Conservation (phyloP, 1,140 invertebrate genomes). For the Saxidomus purpurata region DNA sequence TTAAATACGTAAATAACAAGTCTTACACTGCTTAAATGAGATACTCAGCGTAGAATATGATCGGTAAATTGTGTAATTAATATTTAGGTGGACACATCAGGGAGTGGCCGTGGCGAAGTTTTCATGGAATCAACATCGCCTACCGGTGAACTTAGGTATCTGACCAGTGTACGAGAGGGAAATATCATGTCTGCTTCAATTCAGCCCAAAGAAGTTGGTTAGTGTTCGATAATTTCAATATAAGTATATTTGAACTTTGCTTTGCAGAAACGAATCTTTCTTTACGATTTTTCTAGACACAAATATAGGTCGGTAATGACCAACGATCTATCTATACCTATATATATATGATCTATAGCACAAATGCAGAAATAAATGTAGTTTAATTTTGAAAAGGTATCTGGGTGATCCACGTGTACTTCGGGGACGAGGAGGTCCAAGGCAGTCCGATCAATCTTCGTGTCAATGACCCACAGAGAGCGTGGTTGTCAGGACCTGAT, state of each 20-base stretch:
- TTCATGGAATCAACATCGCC: conserved; percentile 67
- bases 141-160: conserved; percentile 47
- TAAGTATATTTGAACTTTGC: no score
- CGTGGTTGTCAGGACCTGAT: conserved; percentile 78
- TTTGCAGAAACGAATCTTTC: no score
- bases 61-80: no score
- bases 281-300: no score
- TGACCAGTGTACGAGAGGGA: conserved; percentile 43
- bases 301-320: no score
- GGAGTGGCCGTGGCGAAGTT: conserved; percentile 48
- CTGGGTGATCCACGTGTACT: conserved; percentile 74
- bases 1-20: no score
- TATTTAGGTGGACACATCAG: conserved; percentile 53
- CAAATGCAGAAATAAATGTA: no score
- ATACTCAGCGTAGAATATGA: no score
- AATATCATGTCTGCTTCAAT: conserved; percentile 38
- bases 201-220: conserved; percentile 70
- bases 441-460: conserved; percentile 77
- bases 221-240: conserved; percentile 10
- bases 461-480: conserved; percentile 82
- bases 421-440: conserved; percentile 77
- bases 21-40: no score
- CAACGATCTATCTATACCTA: no score
- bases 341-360: no score
- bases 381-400: conserved; percentile 55